Evolutionary conservation across 2,113 vertebrate species (phyloP).

Genomic region (Lophura nycthemera): DNA sequence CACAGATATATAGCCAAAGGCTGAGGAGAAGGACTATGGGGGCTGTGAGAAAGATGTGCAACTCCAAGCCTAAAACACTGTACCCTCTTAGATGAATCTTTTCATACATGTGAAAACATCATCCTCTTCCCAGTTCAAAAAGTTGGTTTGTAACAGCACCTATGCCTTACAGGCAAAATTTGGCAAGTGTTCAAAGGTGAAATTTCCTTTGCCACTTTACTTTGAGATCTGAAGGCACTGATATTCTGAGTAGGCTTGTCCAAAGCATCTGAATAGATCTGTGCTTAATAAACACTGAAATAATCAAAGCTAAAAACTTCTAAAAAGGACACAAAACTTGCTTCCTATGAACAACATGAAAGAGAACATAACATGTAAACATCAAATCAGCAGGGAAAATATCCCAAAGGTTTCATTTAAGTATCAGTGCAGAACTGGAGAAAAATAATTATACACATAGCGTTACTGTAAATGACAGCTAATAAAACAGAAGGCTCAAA

Average conservation of each 20-base stretch:
- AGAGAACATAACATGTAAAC: slow-evolving; percentile 1
- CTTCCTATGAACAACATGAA: neutral
- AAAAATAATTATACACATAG: slow-evolving; percentile 1
- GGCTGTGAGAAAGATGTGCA: neutral
- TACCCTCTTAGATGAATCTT: neutral
- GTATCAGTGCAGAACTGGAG: neutral
- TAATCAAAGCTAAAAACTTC: neutral
- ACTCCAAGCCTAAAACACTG: neutral
- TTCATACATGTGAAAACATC: neutral
- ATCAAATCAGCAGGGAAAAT: slow-evolving; percentile 16
- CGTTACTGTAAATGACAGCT: slow-evolving; percentile 12
- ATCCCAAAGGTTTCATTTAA: slow-evolving; percentile 39
- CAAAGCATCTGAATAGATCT: neutral
- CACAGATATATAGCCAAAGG: neutral
- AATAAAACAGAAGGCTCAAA: slow-evolving; percentile 32
- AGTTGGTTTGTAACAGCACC: neutral
- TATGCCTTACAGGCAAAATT: neutral
- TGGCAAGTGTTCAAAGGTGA: neutral
- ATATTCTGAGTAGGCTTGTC: neutral
- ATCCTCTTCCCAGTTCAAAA: neutral
- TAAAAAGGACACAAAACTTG: neutral
- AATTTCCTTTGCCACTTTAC: neutral
- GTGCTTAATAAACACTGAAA: neutral
- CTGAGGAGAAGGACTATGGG: too few relatives aligned
- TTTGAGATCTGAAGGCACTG: neutral